Evolutionary conservation across 2,113 vertebrate genomes (phyloP).

Genomic region (Microcebus jonahi): DNA sequence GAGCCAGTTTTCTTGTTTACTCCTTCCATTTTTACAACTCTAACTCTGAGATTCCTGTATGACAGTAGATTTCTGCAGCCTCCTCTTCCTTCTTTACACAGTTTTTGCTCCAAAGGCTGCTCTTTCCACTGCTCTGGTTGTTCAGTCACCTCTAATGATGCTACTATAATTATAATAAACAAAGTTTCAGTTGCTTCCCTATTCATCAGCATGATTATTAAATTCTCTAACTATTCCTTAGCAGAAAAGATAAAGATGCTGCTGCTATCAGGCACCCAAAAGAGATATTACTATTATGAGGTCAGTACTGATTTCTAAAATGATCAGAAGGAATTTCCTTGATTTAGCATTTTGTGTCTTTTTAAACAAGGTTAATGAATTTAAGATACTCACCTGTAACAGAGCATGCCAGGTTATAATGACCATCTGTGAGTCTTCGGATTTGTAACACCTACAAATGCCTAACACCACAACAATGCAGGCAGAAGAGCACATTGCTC

Average conservation of each 20-base stretch:
- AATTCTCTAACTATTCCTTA: constrained; percentile 32
- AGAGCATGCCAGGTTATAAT: constrained; percentile 17
- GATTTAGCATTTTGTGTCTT: constrained; percentile 22
- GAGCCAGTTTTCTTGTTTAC: background rate
- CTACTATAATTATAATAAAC: background rate
- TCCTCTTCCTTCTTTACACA: background rate
- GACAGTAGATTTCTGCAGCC: background rate
- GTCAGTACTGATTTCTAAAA: constrained; percentile 25
- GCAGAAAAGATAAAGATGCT: constrained; percentile 34
- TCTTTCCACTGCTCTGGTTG: background rate
- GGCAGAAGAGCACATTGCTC: background rate
- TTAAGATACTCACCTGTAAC: constrained; percentile 10
- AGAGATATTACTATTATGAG: background rate
- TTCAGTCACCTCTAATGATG: background rate
- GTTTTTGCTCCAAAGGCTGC: background rate
- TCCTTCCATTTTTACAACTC: background rate
- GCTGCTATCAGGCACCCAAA: background rate
- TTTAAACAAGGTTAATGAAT: constrained; percentile 52
- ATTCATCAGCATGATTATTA: background rate
- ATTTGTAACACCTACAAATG: background rate
- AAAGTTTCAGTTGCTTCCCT: background rate
- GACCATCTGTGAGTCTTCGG: background rate
- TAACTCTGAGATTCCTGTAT: background rate
- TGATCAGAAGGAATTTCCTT: background rate
- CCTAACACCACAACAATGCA: background rate